Evolutionary conservation across 2,113 vertebrate species (phyloP).

Genomic region (Dasyurus viverrinus): DNA sequence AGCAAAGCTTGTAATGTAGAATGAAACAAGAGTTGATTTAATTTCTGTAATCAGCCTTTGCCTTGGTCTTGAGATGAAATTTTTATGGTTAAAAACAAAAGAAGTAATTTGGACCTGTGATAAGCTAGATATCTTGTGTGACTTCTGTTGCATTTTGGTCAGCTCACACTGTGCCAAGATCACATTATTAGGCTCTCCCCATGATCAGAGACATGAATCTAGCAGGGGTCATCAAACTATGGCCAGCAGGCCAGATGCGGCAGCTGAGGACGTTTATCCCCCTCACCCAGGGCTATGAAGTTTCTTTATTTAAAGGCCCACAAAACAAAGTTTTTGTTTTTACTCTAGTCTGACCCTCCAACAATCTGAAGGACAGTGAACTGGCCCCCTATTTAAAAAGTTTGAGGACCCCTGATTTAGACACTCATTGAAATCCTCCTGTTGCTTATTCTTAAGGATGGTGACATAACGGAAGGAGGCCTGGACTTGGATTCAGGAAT

Average conservation of each 20-base stretch:
- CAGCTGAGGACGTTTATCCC: too few species aligned
- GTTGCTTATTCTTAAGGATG: neutral
- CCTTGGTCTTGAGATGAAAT: neutral
- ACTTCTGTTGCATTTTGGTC: constrained; percentile 10
- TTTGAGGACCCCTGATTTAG: too few species aligned
- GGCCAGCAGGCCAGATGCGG: too few species aligned
- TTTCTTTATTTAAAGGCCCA: too few species aligned
- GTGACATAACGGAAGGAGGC: neutral
- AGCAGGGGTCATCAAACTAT: too few species aligned
- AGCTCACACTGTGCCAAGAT: neutral
- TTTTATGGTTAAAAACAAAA: constrained; percentile 38
- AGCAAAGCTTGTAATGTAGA: constrained; percentile 13
- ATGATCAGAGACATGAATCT: constrained; percentile 12
- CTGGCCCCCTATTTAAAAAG: too few species aligned
- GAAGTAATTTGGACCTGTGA: constrained; percentile 26
- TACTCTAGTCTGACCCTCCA: too few species aligned
- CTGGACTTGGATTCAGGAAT: constrained; percentile 12
- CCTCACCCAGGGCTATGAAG: too few species aligned
- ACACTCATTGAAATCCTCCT: constrained; percentile 23
- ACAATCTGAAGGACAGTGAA: too few species aligned
- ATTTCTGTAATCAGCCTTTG: neutral
- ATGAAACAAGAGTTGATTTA: constrained; percentile 5
- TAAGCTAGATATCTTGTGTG: neutral
- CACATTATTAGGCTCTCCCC: neutral
- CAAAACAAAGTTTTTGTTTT: too few species aligned